phyloP scores from a whole-genome alignment of 64 coral and sea anemone species.

The Orbicella faveolata region DNA sequence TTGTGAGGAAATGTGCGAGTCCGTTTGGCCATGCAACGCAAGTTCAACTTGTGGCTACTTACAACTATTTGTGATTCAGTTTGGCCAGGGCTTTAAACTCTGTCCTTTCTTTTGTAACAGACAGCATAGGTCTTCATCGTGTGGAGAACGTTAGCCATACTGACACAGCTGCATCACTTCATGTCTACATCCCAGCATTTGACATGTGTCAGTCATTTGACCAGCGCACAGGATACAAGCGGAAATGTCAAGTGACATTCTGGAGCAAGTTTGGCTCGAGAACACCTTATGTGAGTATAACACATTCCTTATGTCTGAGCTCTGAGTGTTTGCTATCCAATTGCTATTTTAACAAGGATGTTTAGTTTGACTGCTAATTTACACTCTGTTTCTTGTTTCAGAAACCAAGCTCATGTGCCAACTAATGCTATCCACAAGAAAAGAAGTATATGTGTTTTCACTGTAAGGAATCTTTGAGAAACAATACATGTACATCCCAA shows the following conservation, averaged over 20 bases:
- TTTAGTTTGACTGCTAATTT: neutral
- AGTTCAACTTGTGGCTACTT: too few relatives aligned
- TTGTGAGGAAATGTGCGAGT: too few relatives aligned
- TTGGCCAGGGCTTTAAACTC: too few relatives aligned
- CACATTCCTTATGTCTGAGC: neutral
- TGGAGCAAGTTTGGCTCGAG: conserved; percentile 84
- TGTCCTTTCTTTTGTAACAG: conserved; percentile 33
- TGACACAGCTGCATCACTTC: conserved; percentile 79
- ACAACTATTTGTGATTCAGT: too few relatives aligned
- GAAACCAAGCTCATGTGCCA: conserved; percentile 19
- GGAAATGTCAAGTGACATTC: conserved; percentile 90
- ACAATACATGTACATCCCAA: too few relatives aligned
- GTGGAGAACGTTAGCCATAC: conserved; percentile 91
- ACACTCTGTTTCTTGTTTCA: conserved; percentile 1
- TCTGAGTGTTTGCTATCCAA: neutral
- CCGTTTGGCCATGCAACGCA: too few relatives aligned
- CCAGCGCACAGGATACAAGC: conserved; percentile 85
- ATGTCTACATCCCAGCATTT: conserved; percentile 93
- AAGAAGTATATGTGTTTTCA: neutral
- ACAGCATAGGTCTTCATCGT: conserved; percentile 91
- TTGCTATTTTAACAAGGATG: neutral
- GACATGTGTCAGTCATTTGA: conserved; percentile 93
- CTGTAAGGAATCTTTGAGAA: too few relatives aligned
- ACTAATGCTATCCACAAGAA: neutral
- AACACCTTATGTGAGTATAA: conserved; percentile 76